Evolutionary conservation across 2,113 vertebrate species (phyloP).

Genomic region (Sinocyclocheilus grahami): DNA sequence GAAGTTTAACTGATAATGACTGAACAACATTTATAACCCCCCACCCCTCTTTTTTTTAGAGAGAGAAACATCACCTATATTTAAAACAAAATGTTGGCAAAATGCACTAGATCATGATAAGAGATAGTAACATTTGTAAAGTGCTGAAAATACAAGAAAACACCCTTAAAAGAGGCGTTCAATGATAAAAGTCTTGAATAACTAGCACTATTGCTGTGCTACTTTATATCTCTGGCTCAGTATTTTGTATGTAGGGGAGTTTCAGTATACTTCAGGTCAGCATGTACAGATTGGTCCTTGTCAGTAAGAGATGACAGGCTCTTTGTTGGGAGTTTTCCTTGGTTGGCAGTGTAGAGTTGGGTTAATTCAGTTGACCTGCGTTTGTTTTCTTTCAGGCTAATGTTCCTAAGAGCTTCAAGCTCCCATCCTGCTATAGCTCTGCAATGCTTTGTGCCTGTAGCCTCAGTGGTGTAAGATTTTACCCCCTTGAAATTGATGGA

Average conservation of each 20-base stretch:
- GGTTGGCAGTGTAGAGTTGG: conserved; percentile 51
- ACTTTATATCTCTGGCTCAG: background rate
- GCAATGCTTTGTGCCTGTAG: conserved; percentile 61
- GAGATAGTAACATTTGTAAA: background rate
- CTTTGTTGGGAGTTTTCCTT: conserved; percentile 32
- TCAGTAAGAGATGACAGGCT: conserved; percentile 35
- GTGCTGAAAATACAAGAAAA: background rate
- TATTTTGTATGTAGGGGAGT: conserved; percentile 25
- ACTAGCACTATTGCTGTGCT: background rate
- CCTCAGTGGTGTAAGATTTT: conserved; percentile 61
- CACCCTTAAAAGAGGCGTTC: background rate
- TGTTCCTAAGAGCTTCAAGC: conserved; percentile 52
- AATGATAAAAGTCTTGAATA: background rate
- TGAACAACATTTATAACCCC: background rate
- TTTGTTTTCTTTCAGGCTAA: conserved; percentile 53
- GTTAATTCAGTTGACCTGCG: conserved; percentile 60
- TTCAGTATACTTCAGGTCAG: conserved; percentile 31
- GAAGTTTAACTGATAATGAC: background rate
- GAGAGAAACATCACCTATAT: too few relatives aligned
- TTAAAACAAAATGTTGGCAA: too few relatives aligned
- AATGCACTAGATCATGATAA: background rate
- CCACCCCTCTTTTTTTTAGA: too few relatives aligned
- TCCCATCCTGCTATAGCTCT: conserved; percentile 56
- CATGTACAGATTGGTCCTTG: conserved; percentile 40
- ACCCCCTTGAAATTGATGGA: conserved; percentile 49